Conservation (phyloP, 2,888 invertebrate species). For the Volucella inflata region DNA sequence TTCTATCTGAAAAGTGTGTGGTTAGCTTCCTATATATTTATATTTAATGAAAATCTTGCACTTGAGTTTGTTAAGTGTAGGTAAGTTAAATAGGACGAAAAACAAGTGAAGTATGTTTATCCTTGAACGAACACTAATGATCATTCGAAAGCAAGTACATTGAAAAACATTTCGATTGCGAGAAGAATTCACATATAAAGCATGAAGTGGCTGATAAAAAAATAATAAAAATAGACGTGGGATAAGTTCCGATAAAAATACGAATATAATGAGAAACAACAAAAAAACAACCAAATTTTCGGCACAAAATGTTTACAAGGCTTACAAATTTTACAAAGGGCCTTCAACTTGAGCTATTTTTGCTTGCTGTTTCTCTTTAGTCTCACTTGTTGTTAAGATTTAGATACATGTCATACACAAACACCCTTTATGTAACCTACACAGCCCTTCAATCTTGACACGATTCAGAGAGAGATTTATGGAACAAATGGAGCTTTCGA, state of each 20-base stretch:
- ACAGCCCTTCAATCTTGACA: background rate
- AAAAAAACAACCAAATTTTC: background rate
- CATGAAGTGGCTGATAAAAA: background rate
- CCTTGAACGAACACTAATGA: conserved; percentile 15
- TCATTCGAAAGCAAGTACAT: conserved; percentile 3
- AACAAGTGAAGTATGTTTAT: background rate
- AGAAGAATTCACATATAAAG: conserved; percentile 13
- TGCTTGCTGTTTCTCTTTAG: background rate
- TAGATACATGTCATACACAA: background rate
- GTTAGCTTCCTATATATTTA: conserved; percentile 1
- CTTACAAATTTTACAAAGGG: background rate
- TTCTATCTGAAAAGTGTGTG: background rate
- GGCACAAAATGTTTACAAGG: background rate
- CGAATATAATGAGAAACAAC: too few species aligned
- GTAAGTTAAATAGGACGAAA: background rate
- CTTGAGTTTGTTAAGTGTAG: conserved; percentile 8
- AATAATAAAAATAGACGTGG: conserved; percentile 1
- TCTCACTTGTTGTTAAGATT: background rate
- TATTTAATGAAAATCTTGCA: conserved; percentile 18
- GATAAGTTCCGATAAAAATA: background rate
- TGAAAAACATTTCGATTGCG: background rate
- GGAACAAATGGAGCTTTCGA: background rate
- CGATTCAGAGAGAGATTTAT: background rate
- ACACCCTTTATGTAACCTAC: background rate
- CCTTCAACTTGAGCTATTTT: background rate